Conservation (phyloP, 2,888 invertebrate genomes). For the Hybos culiciformis region DNA sequence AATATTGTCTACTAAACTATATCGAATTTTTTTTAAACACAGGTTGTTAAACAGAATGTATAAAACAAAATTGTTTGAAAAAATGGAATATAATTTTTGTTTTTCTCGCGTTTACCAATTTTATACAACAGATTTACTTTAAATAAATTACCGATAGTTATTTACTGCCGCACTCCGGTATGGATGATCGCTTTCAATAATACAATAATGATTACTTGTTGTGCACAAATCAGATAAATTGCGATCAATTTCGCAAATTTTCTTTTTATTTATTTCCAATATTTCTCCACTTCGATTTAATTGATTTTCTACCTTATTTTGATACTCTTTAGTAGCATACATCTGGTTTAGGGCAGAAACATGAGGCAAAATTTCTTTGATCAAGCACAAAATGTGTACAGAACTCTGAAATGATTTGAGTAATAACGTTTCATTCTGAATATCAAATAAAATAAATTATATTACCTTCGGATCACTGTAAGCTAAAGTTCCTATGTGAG, state of each 20-base stretch:
- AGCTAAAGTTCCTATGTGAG: slow-evolving; percentile 65
- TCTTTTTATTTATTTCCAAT: slow-evolving; percentile 16
- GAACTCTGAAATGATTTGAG: too few species aligned
- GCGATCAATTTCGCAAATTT: slow-evolving; percentile 23
- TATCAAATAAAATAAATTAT: neutral
- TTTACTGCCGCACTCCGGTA: slow-evolving; percentile 79
- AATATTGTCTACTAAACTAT: too few species aligned
- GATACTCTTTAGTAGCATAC: slow-evolving; percentile 27
- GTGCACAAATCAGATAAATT: slow-evolving; percentile 37
- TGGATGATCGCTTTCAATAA: slow-evolving; percentile 94
- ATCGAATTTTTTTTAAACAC: too few species aligned
- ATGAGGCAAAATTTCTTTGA: slow-evolving; percentile 79
- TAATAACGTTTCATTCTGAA: too few species aligned
- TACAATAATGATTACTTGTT: slow-evolving; percentile 76
- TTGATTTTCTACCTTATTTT: slow-evolving; percentile 9
- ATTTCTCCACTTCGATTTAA: slow-evolving; percentile 21
- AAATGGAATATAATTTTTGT: neutral
- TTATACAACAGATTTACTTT: too few species aligned
- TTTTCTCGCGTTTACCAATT: too few species aligned
- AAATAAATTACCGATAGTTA: slow-evolving; percentile 53
- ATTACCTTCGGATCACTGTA: slow-evolving; percentile 66
- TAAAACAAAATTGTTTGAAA: neutral
- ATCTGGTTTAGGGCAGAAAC: slow-evolving; percentile 73
- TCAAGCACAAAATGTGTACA: slow-evolving; percentile 70
- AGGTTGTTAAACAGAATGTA: too few species aligned